A percentile compares a stretch with the other conserved stretches of the same genome.
Conservation (phyloP, 2,797 vertebrate genomes). For the Ctenopoma multispine region DNA sequence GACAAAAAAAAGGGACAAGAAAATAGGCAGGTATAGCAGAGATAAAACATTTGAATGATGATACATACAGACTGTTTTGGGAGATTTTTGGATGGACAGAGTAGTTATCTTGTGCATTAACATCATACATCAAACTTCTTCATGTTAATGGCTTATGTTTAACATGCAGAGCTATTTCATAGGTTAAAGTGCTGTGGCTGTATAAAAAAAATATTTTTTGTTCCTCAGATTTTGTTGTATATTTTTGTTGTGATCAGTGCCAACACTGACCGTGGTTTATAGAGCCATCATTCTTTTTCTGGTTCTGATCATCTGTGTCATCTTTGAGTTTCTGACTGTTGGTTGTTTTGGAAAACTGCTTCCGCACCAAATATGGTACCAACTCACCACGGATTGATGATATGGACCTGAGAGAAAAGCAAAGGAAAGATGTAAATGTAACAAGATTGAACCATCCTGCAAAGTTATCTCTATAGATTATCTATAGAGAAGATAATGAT, state of each 20-base stretch:
- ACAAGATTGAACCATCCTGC: background rate
- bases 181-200: background rate
- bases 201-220: background rate
- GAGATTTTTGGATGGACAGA: background rate
- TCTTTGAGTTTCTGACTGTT: constrained; percentile 83
- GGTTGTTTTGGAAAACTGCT: constrained; percentile 91
- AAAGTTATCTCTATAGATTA: background rate
- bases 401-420: constrained; percentile 84
- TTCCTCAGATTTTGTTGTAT: background rate
- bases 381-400: constrained; percentile 95
- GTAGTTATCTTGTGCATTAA: background rate
- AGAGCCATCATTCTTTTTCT: constrained; percentile 86
- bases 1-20: background rate
- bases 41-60: background rate
- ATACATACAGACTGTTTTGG: background rate
- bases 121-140: background rate
- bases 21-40: background rate
- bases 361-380: constrained; percentile 94
- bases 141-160: background rate
- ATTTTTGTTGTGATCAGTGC: background rate
- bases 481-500: background rate
- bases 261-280: constrained; percentile 81
- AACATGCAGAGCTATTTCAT: background rate
- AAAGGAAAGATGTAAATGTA: background rate
- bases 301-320: constrained; percentile 78